phyloP scores from a whole-genome alignment of 2,888 invertebrate genomes.

The Oscheius myriophilus region DNA sequence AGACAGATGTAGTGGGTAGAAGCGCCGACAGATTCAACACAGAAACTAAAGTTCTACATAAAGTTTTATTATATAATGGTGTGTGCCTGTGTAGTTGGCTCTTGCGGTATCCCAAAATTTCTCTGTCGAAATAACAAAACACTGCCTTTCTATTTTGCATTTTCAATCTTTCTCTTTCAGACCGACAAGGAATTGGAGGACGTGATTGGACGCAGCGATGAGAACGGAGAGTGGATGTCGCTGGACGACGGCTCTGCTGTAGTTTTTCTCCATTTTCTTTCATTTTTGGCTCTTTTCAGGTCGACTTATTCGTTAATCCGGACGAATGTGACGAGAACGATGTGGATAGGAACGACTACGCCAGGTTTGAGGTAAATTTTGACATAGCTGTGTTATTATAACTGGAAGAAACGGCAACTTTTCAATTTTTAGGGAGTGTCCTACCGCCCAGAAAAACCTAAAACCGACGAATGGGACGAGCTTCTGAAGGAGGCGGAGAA shows the following conservation, averaged over 20 bases:
- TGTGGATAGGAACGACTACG: conserved; percentile 33
- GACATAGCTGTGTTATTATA: background rate
- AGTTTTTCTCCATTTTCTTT: background rate
- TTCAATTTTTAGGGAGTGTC: conserved; percentile 8
- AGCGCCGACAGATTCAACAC: too few relatives aligned
- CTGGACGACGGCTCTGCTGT: conserved; percentile 15
- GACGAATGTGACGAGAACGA: conserved; percentile 29
- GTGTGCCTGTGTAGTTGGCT: too few relatives aligned
- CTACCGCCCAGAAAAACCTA: background rate
- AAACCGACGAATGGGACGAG: conserved; percentile 18
- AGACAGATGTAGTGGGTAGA: too few relatives aligned
- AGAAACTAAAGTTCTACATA: too few relatives aligned
- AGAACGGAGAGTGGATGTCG: conserved; percentile 33
- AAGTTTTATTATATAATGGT: too few relatives aligned
- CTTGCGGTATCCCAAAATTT: too few relatives aligned
- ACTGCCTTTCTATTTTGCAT: background rate
- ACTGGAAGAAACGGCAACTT: too few relatives aligned
- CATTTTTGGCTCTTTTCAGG: background rate
- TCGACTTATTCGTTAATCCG: background rate
- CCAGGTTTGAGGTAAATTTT: conserved; percentile 24
- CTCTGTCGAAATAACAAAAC: too few relatives aligned
- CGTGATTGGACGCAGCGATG: conserved; percentile 32
- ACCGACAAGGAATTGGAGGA: conserved; percentile 27
- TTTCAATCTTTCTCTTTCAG: conserved; percentile 5
- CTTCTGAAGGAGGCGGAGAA: conserved; percentile 4